phyloP scores from a whole-genome alignment of 2,888 invertebrate species.

The Dendrolimus pini region DNA sequence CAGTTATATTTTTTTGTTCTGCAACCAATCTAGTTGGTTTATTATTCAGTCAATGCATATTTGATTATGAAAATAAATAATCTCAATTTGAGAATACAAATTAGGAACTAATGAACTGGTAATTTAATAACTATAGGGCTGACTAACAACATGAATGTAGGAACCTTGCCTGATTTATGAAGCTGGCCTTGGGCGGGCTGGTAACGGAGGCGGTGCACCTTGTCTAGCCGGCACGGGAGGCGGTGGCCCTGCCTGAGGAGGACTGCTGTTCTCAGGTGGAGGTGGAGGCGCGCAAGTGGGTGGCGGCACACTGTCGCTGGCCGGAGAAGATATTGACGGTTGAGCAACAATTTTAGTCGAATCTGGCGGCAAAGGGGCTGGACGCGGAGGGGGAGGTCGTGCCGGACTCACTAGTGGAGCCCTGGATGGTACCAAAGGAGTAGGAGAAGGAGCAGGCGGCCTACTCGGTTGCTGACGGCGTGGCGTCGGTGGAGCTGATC shows the following conservation, averaged over 20 bases:
- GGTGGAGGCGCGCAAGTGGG: constrained; percentile 80
- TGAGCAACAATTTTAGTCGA: constrained; percentile 48
- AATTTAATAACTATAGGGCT: background rate
- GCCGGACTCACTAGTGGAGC: constrained; percentile 67
- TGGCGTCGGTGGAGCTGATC: constrained; percentile 66
- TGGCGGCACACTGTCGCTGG: constrained; percentile 77
- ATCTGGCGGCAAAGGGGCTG: constrained; percentile 71
- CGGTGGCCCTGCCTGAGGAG: constrained; percentile 51
- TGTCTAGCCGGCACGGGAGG: constrained; percentile 75
- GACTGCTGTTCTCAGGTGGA: constrained; percentile 45
- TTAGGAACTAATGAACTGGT: background rate
- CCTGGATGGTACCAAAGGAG: constrained; percentile 58
- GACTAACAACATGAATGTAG: background rate
- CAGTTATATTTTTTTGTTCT: too few relatives aligned
- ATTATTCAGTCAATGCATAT: too few relatives aligned
- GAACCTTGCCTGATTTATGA: constrained; percentile 19
- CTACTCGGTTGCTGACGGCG: constrained; percentile 76
- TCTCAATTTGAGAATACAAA: background rate
- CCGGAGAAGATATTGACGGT: constrained; percentile 64
- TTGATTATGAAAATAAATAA: background rate
- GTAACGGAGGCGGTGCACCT: constrained; percentile 80
- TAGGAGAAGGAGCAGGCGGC: constrained; percentile 78
- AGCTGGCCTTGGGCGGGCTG: constrained; percentile 74
- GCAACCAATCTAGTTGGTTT: too few relatives aligned
- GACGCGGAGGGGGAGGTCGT: constrained; percentile 78